Evolutionary conservation across 2,797 vertebrate species (phyloP).

Genomic region (Lagocephalus sceleratus): DNA sequence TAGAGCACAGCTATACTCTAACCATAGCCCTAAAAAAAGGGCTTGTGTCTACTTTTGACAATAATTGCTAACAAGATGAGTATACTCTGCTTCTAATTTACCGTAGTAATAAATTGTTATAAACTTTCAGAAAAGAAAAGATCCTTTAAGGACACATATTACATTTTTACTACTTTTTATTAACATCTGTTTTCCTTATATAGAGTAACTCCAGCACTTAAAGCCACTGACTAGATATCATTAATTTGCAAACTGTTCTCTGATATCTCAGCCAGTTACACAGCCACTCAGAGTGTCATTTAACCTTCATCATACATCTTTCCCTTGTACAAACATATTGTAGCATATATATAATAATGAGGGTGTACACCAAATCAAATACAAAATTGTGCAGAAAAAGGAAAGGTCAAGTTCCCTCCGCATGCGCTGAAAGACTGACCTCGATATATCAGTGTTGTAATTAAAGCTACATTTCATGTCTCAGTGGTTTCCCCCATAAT

Average conservation of each 20-base stretch:
- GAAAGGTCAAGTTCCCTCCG: conserved; percentile 60
- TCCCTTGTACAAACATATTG: conserved; percentile 57
- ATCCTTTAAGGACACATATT: too few relatives aligned
- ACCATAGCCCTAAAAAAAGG: too few relatives aligned
- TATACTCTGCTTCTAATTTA: too few relatives aligned
- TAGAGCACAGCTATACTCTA: too few relatives aligned
- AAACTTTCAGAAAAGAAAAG: too few relatives aligned
- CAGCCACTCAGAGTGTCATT: conserved; percentile 16
- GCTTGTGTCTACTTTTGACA: too few relatives aligned
- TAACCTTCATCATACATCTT: conserved; percentile 39
- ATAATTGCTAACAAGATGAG: too few relatives aligned
- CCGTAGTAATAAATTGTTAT: too few relatives aligned
- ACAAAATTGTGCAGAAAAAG: conserved; percentile 52
- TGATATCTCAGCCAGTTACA: conserved; percentile 32
- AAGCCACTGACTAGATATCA: conserved; percentile 14
- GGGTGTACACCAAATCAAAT: conserved; percentile 61
- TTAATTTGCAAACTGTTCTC: conserved; percentile 23
- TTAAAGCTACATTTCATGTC: conserved; percentile 79
- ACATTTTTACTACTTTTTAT: too few relatives aligned
- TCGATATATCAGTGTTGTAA: conserved; percentile 73
- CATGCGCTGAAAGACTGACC: conserved; percentile 57
- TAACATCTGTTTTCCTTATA: conserved; percentile 3
- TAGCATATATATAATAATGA: conserved; percentile 61
- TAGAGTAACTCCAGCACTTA: neutral
- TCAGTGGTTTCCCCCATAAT: conserved; percentile 73